Base-by-base conservation (phyloP, 2,797 vertebrate genomes). In the Sarcophilus harrisii region DNA sequence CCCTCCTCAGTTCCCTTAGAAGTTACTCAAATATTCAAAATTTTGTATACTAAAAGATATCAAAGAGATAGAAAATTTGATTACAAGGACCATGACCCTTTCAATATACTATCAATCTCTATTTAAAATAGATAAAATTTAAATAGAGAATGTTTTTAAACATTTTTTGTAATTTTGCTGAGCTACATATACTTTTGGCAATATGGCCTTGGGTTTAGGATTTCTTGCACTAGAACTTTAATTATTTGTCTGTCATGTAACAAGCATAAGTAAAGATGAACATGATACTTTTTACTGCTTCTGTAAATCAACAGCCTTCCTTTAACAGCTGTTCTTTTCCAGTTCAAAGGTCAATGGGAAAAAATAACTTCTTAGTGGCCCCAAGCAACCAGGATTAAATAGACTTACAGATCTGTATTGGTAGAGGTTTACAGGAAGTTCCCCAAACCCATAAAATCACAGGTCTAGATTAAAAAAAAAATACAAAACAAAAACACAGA, bases 141-240 rank as follows among this genome's bases (percentile, higher is more conserved):
- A 87, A 3, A 28, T 30, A 13, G 24, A 94, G 57, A 55, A 45
- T 32, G 66, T 96, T 93, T 58, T 91, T 60, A 13, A 95, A 54
- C 94, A 62, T 11, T 55, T 55, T 52, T 92, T 95, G 5, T 0
- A 93, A 96, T 52, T n/a, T 95, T 91, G 90, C 58, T 92, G 38
- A 87, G 87, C 38, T 87, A 54, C 58, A 95, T 95, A 54, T 73
- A 11, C 16, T 92, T 92, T 94, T 94, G 94, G 94, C 52, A 60
- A 12, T 54, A 94, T 45, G 90, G 62, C 52, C 93, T 24, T 92
- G 55, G 89, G 91, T 96, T 92, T 95, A 81, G 92, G 93, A 90
- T 94, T 96, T 97, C 95, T 94, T 81, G 57, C 91, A 91, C 90
- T 27, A 30, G 21, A 52, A 58, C 52, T 95, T 97, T 93, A 93